Evolutionary conservation across 2,888 invertebrate genomes (phyloP), one percentile per base, ranked within the genome.

Genomic region (Aleiodes leptofemur): DNA sequence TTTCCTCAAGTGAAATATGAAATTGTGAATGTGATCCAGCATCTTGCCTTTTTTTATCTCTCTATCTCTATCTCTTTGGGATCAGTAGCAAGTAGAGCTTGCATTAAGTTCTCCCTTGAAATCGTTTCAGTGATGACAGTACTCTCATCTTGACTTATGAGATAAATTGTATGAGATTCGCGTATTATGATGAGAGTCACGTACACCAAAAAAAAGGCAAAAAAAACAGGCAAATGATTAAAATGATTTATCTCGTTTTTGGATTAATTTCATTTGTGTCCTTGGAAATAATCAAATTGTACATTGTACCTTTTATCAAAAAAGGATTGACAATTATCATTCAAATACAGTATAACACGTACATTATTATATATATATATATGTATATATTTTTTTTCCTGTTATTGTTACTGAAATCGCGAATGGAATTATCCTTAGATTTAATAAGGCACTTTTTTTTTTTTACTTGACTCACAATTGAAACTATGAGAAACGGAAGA

Each of bases 1-100:
- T 71, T 64, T 48, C 59, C 38, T 68, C 55, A 57, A 16, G 38
- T 77, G 68, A 74, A 69, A 77, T 74, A 72, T 73, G 55, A 59
- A 55, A 4, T 48, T 14, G 51, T 50, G 69, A 72, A 29, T 74
- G 61, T 71, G 61, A 57, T 50, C 34, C 34, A 61, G 51, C 43
- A 13, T 66, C 34, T 51, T 8, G 53, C 31, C 11, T 66, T 38
- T 51, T 13, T 16, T 23, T 48, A 1, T 48, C 16, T 34, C 8
- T 66, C 34, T 51, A 9, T 31, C 16, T 48, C 9, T 48, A 2
- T 34, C 59, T 11, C 5, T 6, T 16, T 64, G 23, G 14, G 43
- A 64, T 64, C 64, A 64, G 13, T n/a, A 38, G 43, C 43, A 43
- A 43, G 43, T 43, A 9, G 43, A 9, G 43, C 11, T n/a, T 61